Base-by-base conservation (phyloP, 2,113 vertebrate genomes). In the Podocnemis expansa region DNA sequence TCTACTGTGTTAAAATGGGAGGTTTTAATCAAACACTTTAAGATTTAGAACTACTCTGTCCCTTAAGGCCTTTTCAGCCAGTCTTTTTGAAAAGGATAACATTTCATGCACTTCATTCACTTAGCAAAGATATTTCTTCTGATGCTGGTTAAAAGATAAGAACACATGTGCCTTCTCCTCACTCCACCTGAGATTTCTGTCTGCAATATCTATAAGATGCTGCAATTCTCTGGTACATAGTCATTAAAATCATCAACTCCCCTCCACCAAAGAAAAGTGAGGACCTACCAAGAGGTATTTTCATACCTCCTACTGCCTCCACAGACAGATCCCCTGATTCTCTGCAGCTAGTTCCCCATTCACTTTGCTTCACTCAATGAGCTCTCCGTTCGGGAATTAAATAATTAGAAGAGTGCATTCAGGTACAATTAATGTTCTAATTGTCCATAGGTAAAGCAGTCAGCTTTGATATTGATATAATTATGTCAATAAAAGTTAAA, bases 21-120 rank as follows among this genome's bases (percentile, higher is more conserved):
- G 85, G 85, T 89, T 89, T 41, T 75, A 96, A 96, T 81, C 88
- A 93, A 88, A 91, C 27, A 86, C 63, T 49, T 94, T 96, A 82
- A 94, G 91, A 96, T 95, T 92, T 91, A 78, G 85, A 94, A 97
- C 96, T 93, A 95, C 56, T 80, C 87, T 84, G 93, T 82, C 88
- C 85, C 58, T 17, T 51, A 63, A 91, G 93, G 89, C 78, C 78
- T 82, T 95, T 95, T 93, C 88, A 89, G 49, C 73, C 67, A 84
- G 91, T 91, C 87, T 97, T 97, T 95, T 94, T 88, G 93, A 96
- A 52, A 96, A 95, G 84, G 91, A 95, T 95, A 96, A 97, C 91
- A 87, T 95, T 95, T 93, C 56, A 93, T 51, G 63, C 56, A 94
- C 45, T 0, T 3, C 56, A 93, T 51, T 75, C 56, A 94, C 45